Conservation (phyloP, 2,797 vertebrate genomes). For the Ambastaia sidthimunki region DNA sequence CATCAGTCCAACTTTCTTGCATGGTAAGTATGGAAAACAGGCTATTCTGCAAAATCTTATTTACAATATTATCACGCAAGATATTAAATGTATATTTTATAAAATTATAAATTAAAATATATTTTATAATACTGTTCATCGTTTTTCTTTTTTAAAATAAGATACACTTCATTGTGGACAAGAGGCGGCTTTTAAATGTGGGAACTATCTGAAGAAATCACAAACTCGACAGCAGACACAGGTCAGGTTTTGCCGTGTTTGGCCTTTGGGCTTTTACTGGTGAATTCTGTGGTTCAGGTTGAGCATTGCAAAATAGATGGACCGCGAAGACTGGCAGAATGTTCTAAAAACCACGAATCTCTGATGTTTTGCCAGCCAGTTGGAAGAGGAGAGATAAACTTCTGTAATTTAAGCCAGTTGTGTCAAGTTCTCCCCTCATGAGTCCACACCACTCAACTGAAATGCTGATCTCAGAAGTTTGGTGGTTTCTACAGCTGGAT, state of each 20-base stretch:
- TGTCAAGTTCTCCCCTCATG: neutral
- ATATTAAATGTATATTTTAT: too few relatives aligned
- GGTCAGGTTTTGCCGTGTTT: neutral
- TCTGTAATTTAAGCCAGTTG: conserved; percentile 12
- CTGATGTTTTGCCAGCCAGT: conserved; percentile 9
- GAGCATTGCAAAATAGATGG: neutral
- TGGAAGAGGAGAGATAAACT: conserved; percentile 25
- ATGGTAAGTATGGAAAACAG: too few relatives aligned
- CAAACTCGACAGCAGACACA: neutral
- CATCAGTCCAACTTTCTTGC: too few relatives aligned
- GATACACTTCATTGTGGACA: too few relatives aligned
- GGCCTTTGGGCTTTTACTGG: neutral
- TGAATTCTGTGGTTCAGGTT: neutral
- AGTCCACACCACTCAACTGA: neutral
- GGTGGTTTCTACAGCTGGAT: conserved; percentile 11
- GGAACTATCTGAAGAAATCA: neutral
- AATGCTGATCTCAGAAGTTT: neutral
- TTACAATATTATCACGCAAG: too few relatives aligned
- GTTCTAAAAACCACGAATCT: neutral
- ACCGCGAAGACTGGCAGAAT: neutral
- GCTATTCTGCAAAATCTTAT: too few relatives aligned
- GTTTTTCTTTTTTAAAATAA: too few relatives aligned
- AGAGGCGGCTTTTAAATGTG: neutral
- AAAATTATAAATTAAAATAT: too few relatives aligned
- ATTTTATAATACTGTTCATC: too few relatives aligned